Evolutionary conservation across 1,140 invertebrate genomes (phyloP).

Genomic region (Sinella curviseta): DNA sequence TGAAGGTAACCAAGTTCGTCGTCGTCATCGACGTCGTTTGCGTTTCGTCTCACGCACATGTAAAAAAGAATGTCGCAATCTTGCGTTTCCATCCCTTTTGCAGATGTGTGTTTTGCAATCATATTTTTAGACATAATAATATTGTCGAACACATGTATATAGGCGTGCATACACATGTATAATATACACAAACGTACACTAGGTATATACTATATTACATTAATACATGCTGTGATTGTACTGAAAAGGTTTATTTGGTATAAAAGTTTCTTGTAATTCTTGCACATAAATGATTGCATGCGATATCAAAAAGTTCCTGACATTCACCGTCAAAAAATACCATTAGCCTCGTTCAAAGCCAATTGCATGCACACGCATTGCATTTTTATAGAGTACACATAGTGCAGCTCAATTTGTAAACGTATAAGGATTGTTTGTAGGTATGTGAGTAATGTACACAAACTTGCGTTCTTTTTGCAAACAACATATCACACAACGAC

Average conservation of each 20-base stretch:
- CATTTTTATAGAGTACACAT: not conserved
- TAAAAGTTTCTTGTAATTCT: not conserved
- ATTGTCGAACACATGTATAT: not conserved
- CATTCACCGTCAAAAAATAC: slow-evolving; percentile 12
- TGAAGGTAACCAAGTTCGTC: slow-evolving; percentile 5
- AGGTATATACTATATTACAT: too few relatives aligned
- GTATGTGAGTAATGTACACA: too few relatives aligned
- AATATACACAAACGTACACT: not conserved
- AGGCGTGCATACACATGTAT: not conserved
- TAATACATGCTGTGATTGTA: not conserved
- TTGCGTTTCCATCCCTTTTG: slow-evolving; percentile 15
- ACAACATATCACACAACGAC: too few relatives aligned
- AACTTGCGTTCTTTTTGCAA: too few relatives aligned
- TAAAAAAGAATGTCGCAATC: slow-evolving; percentile 20
- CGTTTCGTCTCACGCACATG: not conserved
- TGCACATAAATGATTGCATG: not conserved
- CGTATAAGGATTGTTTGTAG: not conserved
- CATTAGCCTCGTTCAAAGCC: not conserved
- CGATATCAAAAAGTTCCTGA: slow-evolving; percentile 1
- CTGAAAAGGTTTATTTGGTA: not conserved
- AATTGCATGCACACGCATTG: not conserved
- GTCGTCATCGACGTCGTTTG: not conserved
- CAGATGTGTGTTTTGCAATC: not conserved
- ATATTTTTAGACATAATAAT: not conserved
- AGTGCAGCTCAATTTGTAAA: not conserved